A percentile compares a stretch with the other conserved stretches of the same genome.
These are phyloP conservation scores for Caerostris extrusa DNA, from an alignment of 1,140 invertebrate species.

Conservation along the genomic window DNA sequence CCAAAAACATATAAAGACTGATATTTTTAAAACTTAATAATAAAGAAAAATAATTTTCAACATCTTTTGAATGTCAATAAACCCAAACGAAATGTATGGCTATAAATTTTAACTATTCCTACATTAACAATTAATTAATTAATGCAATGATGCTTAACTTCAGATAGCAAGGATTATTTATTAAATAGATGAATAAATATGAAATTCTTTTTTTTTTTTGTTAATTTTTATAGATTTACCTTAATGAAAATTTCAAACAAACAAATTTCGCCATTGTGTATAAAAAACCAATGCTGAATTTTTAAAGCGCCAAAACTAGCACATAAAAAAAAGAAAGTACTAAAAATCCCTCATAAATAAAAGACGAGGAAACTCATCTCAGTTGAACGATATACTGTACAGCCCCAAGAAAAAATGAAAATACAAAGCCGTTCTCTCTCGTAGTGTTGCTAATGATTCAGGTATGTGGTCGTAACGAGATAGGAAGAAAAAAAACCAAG, in stretches of 20 bases:
- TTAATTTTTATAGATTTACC: neutral
- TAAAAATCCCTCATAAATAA: slow-evolving; percentile 37
- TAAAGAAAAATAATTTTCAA: too few species aligned
- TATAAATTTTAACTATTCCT: too few species aligned
- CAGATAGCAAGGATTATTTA: neutral
- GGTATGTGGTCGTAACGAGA: slow-evolving; percentile 37
- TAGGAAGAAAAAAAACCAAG: slow-evolving; percentile 35
- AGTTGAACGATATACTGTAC: neutral
- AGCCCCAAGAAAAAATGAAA: slow-evolving; percentile 39
- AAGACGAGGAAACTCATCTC: neutral
- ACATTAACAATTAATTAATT: too few species aligned
- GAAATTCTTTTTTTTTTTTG: neutral
- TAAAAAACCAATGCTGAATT: neutral
- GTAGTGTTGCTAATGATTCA: slow-evolving; percentile 60
- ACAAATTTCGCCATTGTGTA: neutral
- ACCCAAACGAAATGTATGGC: too few species aligned
- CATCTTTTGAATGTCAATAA: too few species aligned
- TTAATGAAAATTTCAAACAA: neutral
- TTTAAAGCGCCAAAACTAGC: neutral
- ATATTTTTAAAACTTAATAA: too few species aligned
- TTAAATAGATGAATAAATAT: neutral
- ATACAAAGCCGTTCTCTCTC: slow-evolving; percentile 16
- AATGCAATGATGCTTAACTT: too few species aligned
- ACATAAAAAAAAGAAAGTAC: neutral
- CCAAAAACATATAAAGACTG: too few species aligned